Conservation (phyloP, 2,888 invertebrate genomes). For the Crematogaster levior region DNA sequence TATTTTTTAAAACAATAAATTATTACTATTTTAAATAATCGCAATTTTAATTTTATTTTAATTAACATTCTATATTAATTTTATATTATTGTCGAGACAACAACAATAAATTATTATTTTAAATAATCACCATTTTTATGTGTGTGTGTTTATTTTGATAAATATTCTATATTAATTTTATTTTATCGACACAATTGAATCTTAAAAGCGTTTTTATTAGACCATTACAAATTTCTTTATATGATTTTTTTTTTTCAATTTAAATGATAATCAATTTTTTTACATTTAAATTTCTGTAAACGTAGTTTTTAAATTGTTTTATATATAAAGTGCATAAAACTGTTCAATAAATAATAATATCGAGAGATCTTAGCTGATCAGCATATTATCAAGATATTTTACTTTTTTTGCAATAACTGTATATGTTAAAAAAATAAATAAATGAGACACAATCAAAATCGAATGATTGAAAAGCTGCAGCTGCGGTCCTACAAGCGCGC, state of each 20-base stretch:
- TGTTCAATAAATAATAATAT: background rate
- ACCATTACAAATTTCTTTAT: background rate
- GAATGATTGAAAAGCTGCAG: background rate
- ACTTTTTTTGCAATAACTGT: background rate
- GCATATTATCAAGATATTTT: background rate
- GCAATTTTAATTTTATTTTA: background rate
- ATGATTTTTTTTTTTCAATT: background rate
- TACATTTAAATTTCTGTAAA: background rate
- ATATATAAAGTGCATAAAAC: background rate
- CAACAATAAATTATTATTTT: too few species aligned
- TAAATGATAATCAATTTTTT: background rate
- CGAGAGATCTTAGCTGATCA: background rate
- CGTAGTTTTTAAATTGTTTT: background rate
- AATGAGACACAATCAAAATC: background rate
- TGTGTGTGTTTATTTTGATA: too few species aligned
- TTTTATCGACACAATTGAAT: too few species aligned
- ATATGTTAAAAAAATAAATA: background rate
- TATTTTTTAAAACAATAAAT: background rate
- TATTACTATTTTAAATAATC: background rate
- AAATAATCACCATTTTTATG: too few species aligned
- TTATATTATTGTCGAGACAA: too few species aligned
- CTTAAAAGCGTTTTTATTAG: background rate
- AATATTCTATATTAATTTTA: too few species aligned
- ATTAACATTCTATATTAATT: background rate
- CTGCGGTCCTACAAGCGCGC: slow-evolving; percentile 9